Conservation (phyloP, 2,797 vertebrate genomes). For the Danio choprae region DNA sequence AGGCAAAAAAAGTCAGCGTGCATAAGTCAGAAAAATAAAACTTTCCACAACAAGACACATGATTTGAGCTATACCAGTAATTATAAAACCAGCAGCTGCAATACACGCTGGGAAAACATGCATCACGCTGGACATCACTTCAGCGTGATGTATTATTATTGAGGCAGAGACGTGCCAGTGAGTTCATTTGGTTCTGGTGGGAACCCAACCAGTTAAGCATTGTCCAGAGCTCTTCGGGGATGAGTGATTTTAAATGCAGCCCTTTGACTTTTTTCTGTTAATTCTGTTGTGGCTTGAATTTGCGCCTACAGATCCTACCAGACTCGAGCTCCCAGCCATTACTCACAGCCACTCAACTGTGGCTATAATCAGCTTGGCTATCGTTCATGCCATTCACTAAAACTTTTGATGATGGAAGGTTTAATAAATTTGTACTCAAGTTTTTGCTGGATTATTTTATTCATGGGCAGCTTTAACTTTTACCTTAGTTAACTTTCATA, state of each 20-base stretch:
- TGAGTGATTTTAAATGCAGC: slow-evolving; percentile 21
- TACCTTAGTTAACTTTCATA: background rate
- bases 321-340: background rate
- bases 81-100: slow-evolving; percentile 13
- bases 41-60: slow-evolving; percentile 1
- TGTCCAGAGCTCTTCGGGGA: slow-evolving; percentile 22
- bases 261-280: background rate
- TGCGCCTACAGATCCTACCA: background rate
- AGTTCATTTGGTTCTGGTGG: slow-evolving; percentile 27
- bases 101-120: slow-evolving; percentile 17
- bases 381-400: background rate
- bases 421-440: slow-evolving; percentile 2
- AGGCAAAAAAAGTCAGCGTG: background rate
- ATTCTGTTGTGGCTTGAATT: slow-evolving; percentile 23
- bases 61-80: slow-evolving; percentile 1
- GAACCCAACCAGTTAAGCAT: slow-evolving; percentile 9
- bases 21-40: background rate
- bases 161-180: slow-evolving; percentile 20
- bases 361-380: slow-evolving; percentile 3
- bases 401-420: slow-evolving; percentile 8
- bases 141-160: slow-evolving; percentile 9
- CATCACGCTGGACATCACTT: slow-evolving; percentile 7
- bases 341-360: background rate
- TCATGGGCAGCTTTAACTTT: background rate
- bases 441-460: background rate